Evolutionary conservation across 2,888 invertebrate genomes (phyloP).

Genomic region (Brachypterus glaber): DNA sequence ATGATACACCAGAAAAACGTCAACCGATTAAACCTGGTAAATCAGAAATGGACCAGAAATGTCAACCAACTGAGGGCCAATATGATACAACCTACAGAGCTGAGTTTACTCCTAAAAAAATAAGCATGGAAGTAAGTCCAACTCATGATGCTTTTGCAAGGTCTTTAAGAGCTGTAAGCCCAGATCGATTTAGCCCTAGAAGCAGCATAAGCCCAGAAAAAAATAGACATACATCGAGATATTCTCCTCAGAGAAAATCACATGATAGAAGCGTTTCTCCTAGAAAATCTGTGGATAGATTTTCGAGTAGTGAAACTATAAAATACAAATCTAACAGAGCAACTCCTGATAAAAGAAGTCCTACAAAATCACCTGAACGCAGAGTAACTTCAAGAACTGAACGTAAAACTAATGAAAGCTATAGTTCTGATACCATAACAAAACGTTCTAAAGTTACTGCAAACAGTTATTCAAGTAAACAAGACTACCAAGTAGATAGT

Average conservation of each 20-base stretch:
- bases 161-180: slow-evolving; percentile 58
- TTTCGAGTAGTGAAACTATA: slow-evolving; percentile 28
- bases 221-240: slow-evolving; percentile 25
- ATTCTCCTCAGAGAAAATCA: slow-evolving; percentile 27
- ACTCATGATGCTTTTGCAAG: slow-evolving; percentile 70
- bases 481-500: slow-evolving; percentile 21
- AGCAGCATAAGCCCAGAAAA: slow-evolving; percentile 41
- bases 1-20: slow-evolving; percentile 26
- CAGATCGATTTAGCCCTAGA: slow-evolving; percentile 45
- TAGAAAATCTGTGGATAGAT: slow-evolving; percentile 23
- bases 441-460: slow-evolving; percentile 17
- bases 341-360: slow-evolving; percentile 13
- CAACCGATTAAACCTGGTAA: slow-evolving; percentile 30
- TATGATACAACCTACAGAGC: slow-evolving; percentile 54
- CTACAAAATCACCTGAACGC: slow-evolving; percentile 15
- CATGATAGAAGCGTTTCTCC: slow-evolving; percentile 26
- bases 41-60: slow-evolving; percentile 31
- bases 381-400: background rate
- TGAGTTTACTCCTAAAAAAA: slow-evolving; percentile 47
- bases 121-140: slow-evolving; percentile 58
- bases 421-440: slow-evolving; percentile 22
- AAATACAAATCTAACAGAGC: slow-evolving; percentile 23
- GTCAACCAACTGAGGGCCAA: slow-evolving; percentile 39
- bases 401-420: slow-evolving; percentile 5
- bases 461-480: no score